Evolutionary conservation across 2,888 invertebrate genomes (phyloP).

Genomic region (Maniola hyperantus): DNA sequence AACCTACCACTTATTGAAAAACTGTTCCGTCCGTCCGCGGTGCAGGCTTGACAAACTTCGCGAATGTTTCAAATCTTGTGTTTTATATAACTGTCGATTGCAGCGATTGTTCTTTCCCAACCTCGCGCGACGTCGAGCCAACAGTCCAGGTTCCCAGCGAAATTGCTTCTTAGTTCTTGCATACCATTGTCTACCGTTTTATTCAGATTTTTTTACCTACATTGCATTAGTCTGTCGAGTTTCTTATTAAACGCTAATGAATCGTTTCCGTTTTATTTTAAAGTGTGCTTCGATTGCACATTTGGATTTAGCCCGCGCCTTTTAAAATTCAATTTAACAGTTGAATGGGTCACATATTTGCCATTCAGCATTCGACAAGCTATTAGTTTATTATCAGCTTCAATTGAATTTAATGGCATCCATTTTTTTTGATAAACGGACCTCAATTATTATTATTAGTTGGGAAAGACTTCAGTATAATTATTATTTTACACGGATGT

Average conservation of each 20-base stretch:
- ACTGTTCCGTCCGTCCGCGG: conserved; percentile 49
- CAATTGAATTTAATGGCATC: neutral
- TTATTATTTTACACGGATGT: neutral
- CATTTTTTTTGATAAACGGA: neutral
- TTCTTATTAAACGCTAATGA: conserved; percentile 5
- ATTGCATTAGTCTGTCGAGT: conserved; percentile 5
- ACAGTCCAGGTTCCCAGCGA: conserved; percentile 9
- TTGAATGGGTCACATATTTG: neutral
- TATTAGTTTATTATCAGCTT: neutral
- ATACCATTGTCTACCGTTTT: conserved; percentile 16
- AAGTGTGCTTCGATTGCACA: conserved; percentile 1
- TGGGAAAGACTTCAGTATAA: neutral
- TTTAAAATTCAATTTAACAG: conserved; percentile 16
- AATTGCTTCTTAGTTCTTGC: conserved; percentile 23
- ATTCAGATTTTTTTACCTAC: conserved; percentile 8
- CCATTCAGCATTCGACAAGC: neutral
- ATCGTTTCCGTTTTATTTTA: conserved; percentile 10
- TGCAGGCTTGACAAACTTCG: conserved; percentile 56
- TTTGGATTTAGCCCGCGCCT: neutral
- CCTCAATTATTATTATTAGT: neutral
- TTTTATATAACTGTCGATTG: conserved; percentile 77
- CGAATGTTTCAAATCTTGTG: conserved; percentile 57
- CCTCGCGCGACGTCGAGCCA: conserved; percentile 11
- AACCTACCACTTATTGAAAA: conserved; percentile 44
- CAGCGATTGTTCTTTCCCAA: conserved; percentile 66